Evolutionary conservation across 2,797 vertebrate species (phyloP), one percentile per base, ranked within the genome.

Genomic region (Falco columbarius): DNA sequence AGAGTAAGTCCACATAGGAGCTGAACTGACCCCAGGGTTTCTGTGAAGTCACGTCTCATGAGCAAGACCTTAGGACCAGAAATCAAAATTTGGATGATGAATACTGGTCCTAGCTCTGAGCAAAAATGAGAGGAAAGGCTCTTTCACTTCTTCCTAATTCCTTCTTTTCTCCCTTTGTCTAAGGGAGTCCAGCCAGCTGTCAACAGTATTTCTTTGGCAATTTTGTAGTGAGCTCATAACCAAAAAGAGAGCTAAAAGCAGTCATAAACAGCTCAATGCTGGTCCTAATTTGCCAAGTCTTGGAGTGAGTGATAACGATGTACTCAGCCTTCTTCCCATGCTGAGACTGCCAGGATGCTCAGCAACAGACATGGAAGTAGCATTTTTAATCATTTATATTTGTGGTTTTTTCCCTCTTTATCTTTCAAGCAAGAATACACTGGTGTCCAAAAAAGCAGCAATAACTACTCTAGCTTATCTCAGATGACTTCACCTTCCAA

Each of bases 211-310:
- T 94, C 61, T 77, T 9, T 65, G 65, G 59, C 87, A 95, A 93
- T 88, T 83, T 56, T 86, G 62, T 71, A 86, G 85, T 47, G 75
- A 96, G 91, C 38, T 91, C 42, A 44, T 65, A 93, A 95, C 68
- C 47, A 81, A 89, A 95, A 86, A 79, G 76, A 74, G 23, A 72
- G 75, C 62, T 91, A 95, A 93, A 95, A 95, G 38, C 68, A 95
- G 85, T 79, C 89, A 86, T 90, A 84, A 95, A 95, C 80, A 92
- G 84, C 52, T 93, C 95, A 91, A 92, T 91, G 56, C 36, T 91
- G 71, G 52, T 86, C 66, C 36, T 95, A 77, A 93, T 95, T 97
- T 95, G 75, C 87, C 93, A 96, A 73, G 82, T 65, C 89, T 93
- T 94, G 85, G 73, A 90, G 73, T 47, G 87, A 95, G 46, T 62